Base-by-base conservation (phyloP, 2,888 invertebrate genomes). In the Agriopis leucophaearia region DNA sequence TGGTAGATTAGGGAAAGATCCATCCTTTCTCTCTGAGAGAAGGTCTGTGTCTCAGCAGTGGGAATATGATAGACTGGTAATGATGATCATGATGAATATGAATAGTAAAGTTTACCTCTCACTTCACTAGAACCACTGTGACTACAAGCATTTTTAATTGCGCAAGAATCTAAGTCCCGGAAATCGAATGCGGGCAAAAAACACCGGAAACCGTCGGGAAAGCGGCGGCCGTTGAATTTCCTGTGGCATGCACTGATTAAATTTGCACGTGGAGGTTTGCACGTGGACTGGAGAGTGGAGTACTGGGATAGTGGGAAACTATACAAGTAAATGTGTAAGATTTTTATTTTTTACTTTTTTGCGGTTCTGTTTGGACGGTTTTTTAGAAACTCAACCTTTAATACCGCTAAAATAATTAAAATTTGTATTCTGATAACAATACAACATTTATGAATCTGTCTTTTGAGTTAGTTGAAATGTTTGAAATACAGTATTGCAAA, bases 241-340 rank as follows among this genome's bases (percentile, higher is more conserved):
- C 50, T 40, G 55, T 36, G 45, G 44, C 69, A 64, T 64, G 72
- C 71, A 66, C 64, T 74, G 76, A 80, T 82, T 81, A 82, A 82
- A 82, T 71, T 80, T 82, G 79, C 80, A 82, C 71, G 77, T 76
- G 76, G 68, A 71, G 73, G 65, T 67, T 66, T 68, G 70, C 74
- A 69, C 70, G 75, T 67, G 73, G 64, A 44, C 58, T 71, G 70
- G 69, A 63, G 52, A 54, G 54, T 55, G 16, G 61, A 55, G 47
- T 66, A 64, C 67, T 71, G 63, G 63, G 72, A 66, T 70, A 62
- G 48, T 54, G 12, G 27, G 35, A n/a, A n/a, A 16, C 18, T 18
- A 15, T 18, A 12, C 18, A 48, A 18, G 18, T 44, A 6, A 44
- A 51, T 51, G 13, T 52, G 35, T 1, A 36, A n/a, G 36, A 8